Evolutionary conservation across 2,797 vertebrate genomes (phyloP).

Genomic region (Rhinogobio ventralis): DNA sequence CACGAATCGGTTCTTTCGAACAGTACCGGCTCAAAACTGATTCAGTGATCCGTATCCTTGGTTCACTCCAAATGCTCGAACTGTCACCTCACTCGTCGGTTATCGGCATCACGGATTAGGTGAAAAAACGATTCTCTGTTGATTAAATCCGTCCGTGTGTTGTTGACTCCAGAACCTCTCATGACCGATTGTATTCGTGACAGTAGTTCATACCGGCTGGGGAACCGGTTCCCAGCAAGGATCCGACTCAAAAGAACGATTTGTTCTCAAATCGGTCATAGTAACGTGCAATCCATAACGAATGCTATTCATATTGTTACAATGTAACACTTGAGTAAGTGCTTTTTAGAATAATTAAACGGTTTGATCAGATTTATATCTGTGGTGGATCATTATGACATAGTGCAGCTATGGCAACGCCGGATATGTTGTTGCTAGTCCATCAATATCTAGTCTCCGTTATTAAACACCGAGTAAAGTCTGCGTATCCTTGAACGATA

Average conservation of each 20-base stretch:
- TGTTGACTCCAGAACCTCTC: background rate
- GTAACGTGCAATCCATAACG: background rate
- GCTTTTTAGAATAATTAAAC: background rate
- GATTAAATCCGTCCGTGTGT: background rate
- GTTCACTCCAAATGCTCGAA: background rate
- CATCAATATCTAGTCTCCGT: background rate
- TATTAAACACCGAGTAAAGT: background rate
- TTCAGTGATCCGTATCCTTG: background rate
- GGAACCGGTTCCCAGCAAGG: constrained; percentile 3
- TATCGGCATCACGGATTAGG: background rate
- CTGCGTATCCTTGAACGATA: background rate
- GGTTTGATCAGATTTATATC: background rate
- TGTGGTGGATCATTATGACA: background rate
- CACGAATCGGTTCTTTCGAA: constrained; percentile 15
- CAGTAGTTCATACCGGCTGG: background rate
- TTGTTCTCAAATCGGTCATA: constrained; percentile 14
- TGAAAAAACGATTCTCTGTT: background rate
- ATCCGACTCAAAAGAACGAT: constrained; percentile 9
- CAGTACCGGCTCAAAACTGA: background rate
- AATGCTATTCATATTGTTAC: constrained; percentile 9
- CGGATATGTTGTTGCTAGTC: background rate
- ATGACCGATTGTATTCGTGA: background rate
- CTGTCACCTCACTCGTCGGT: background rate
- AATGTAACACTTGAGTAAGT: background rate
- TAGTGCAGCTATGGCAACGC: background rate